Conservation (phyloP, 2,113 vertebrate species). For the Electrona antarctica region DNA sequence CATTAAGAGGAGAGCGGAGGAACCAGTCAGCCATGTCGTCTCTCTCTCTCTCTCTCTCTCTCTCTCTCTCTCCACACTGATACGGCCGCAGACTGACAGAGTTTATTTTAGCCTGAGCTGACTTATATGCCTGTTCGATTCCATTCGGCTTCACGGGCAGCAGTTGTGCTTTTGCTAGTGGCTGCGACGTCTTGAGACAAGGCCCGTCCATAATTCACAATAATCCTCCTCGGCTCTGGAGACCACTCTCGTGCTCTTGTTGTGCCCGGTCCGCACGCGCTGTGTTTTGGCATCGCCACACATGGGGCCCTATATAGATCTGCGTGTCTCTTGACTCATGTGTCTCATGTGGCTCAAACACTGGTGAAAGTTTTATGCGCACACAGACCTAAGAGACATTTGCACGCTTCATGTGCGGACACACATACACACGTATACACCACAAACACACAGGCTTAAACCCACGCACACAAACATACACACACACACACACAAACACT, state of each 20-base stretch:
- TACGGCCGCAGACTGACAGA: constrained; percentile 57
- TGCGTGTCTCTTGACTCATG: constrained; percentile 39
- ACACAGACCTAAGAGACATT: neutral
- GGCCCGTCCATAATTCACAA: constrained; percentile 68
- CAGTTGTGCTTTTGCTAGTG: constrained; percentile 54
- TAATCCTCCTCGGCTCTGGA: constrained; percentile 52
- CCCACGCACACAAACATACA: neutral
- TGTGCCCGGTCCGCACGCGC: constrained; percentile 25
- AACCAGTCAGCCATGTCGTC: constrained; percentile 62
- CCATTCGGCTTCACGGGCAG: constrained; percentile 49
- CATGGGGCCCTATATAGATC: constrained; percentile 29
- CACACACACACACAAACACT: constrained; percentile 30
- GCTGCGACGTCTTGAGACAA: constrained; percentile 50
- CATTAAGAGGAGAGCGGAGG: constrained; percentile 39
- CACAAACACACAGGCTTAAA: constrained; percentile 21
- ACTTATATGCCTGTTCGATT: constrained; percentile 54
- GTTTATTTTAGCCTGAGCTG: constrained; percentile 58
- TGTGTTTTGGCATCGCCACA: constrained; percentile 45
- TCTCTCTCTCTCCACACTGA: constrained; percentile 48
- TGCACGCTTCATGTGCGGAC: constrained; percentile 11
- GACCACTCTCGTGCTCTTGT: constrained; percentile 35
- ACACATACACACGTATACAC: constrained; percentile 27
- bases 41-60: too few species aligned
- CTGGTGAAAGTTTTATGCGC: constrained; percentile 36
- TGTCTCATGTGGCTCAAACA: constrained; percentile 49